A percentile compares a stretch with the other conserved stretches of the same genome.
phyloP scores from a whole-genome alignment of 1,140 invertebrate species.

The Penaeus chinensis region DNA sequence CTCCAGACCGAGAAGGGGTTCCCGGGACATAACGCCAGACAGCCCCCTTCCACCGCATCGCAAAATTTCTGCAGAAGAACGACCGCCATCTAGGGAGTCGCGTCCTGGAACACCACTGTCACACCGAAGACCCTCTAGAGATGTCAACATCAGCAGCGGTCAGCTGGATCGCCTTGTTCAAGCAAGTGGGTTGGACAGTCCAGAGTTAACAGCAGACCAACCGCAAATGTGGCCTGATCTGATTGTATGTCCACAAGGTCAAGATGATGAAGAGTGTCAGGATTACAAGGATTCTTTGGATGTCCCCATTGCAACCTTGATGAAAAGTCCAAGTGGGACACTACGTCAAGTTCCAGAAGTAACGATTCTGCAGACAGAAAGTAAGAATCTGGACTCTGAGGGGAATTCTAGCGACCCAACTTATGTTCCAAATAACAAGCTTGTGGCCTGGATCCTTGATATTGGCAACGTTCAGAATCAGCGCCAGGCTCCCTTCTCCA shows the following conservation, averaged over 20 bases:
- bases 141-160: slow-evolving; percentile 45
- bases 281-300: slow-evolving; percentile 43
- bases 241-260: slow-evolving; percentile 44
- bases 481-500: slow-evolving; percentile 4
- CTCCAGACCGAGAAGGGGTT: background rate
- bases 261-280: slow-evolving; percentile 25
- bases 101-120: slow-evolving; percentile 4
- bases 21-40: background rate
- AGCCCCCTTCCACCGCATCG: background rate
- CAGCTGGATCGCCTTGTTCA: slow-evolving; percentile 32
- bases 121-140: slow-evolving; percentile 46
- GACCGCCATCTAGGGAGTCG: slow-evolving; percentile 44
- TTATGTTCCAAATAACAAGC: slow-evolving; percentile 35
- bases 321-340: slow-evolving; percentile 54
- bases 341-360: slow-evolving; percentile 36
- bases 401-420: background rate
- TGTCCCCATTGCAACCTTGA: slow-evolving; percentile 41
- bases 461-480: slow-evolving; percentile 30
- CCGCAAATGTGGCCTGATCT: slow-evolving; percentile 52
- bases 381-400: background rate
- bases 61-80: slow-evolving; percentile 33
- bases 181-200: slow-evolving; percentile 1
- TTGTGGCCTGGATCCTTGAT: slow-evolving; percentile 55
- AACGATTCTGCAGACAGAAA: slow-evolving; percentile 21
- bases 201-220: slow-evolving; percentile 10